phyloP scores from a whole-genome alignment of 1,140 invertebrate species.

The Drosophila tropicalis region DNA sequence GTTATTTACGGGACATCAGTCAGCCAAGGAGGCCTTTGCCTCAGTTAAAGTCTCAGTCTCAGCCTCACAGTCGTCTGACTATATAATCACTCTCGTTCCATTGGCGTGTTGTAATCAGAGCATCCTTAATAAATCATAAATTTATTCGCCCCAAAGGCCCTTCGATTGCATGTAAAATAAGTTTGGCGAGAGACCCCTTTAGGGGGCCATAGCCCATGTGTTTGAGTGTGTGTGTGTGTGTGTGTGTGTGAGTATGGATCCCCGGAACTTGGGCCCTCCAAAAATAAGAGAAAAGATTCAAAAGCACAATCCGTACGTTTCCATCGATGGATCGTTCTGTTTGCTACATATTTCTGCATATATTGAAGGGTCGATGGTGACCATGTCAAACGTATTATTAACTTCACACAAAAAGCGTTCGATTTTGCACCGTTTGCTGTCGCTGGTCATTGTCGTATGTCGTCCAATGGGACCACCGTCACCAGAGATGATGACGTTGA shows the following conservation, averaged over 20 bases:
- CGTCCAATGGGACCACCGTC: constrained; percentile 62
- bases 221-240: background rate
- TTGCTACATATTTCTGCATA: constrained; percentile 78
- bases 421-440: constrained; percentile 83
- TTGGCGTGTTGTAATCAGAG: constrained; percentile 80
- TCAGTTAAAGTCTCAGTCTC: constrained; percentile 9
- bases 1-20: constrained; percentile 80
- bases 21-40: constrained; percentile 17
- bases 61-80: constrained; percentile 10
- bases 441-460: constrained; percentile 73
- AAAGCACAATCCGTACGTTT: constrained; percentile 14
- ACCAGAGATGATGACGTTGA: constrained; percentile 39
- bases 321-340: constrained; percentile 18
- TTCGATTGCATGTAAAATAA: constrained; percentile 45
- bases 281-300: background rate
- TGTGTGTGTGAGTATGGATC: background rate
- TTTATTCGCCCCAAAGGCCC: constrained; percentile 63
- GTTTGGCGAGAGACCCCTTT: background rate
- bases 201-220: background rate
- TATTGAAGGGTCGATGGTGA: constrained; percentile 44
- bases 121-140: constrained; percentile 83
- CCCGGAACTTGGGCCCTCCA: background rate
- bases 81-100: constrained; percentile 13
- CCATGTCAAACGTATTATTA: constrained; percentile 83
- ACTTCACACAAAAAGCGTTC: constrained; percentile 83